Conservation (phyloP, 2,888 invertebrate species). For the Proisotoma minuta region DNA sequence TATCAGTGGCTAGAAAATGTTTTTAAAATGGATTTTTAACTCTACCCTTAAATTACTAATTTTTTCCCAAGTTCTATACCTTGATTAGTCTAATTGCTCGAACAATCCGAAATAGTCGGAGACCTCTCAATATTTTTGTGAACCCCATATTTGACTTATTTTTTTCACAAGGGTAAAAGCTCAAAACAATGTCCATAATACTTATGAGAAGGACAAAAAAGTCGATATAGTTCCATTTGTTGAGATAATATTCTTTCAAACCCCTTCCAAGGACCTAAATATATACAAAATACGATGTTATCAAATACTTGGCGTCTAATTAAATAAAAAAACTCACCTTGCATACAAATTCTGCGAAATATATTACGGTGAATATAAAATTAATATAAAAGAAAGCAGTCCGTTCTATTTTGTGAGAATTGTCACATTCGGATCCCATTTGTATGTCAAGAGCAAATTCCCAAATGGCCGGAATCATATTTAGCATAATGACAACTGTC, state of each 20-base stretch:
- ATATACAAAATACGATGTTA: not conserved
- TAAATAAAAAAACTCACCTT: conserved; percentile 26
- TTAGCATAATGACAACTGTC: conserved; percentile 38
- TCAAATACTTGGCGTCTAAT: not conserved
- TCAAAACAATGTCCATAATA: conserved; percentile 49
- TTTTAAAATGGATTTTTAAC: not conserved
- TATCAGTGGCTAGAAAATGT: conserved; percentile 52
- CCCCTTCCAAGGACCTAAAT: conserved; percentile 40
- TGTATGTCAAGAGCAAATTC: conserved; percentile 49
- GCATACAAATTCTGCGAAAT: conserved; percentile 32
- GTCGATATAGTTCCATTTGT: conserved; percentile 59
- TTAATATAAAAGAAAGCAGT: conserved; percentile 25
- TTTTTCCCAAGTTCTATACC: conserved; percentile 47
- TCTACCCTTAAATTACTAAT: not conserved
- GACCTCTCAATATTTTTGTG: conserved; percentile 54
- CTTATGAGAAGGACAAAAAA: conserved; percentile 54
- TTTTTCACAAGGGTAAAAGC: conserved; percentile 1
- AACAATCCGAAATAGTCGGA: conserved; percentile 54
- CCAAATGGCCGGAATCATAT: conserved; percentile 49
- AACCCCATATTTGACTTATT: conserved; percentile 49
- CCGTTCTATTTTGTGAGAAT: not conserved
- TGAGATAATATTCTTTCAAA: conserved; percentile 52
- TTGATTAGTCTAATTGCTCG: conserved; percentile 54
- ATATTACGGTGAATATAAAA: conserved; percentile 27
- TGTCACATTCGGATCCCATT: not conserved